Percentiles rank a stretch among this genome's conserved stretches.
phyloP scores from a whole-genome alignment of 2,888 invertebrate species.

The Podotricha telesiphe region DNA sequence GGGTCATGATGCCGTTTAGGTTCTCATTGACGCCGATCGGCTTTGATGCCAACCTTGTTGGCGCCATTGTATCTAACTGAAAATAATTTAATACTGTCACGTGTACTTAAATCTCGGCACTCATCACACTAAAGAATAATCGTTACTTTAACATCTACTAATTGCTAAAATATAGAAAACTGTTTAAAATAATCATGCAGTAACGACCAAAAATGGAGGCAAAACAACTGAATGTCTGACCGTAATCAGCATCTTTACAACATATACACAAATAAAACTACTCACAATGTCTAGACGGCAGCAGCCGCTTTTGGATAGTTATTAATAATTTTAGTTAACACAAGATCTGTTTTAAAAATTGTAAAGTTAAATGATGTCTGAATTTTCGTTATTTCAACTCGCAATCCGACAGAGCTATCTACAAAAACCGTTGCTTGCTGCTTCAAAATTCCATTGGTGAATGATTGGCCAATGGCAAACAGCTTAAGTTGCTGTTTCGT shows the following conservation, averaged over 20 bases:
- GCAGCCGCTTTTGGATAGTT: constrained; percentile 62
- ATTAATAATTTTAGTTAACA: constrained; percentile 56
- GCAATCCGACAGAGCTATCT: constrained; percentile 72
- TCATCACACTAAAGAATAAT: constrained; percentile 6
- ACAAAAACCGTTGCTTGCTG: constrained; percentile 75
- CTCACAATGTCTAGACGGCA: constrained; percentile 67
- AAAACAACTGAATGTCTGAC: constrained; percentile 77
- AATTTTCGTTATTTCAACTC: constrained; percentile 66
- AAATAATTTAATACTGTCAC: constrained; percentile 62
- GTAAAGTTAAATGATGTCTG: constrained; percentile 58
- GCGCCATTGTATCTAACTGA: constrained; percentile 83
- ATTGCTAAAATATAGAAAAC: constrained; percentile 53
- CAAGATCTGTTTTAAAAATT: constrained; percentile 54
- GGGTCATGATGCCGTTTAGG: constrained; percentile 72
- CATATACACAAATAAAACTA: constrained; percentile 55
- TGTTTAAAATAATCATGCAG: constrained; percentile 59
- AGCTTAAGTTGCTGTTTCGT: constrained; percentile 50
- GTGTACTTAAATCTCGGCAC: constrained; percentile 46
- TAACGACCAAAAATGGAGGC: constrained; percentile 80
- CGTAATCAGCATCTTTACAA: constrained; percentile 59
- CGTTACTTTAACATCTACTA: constrained; percentile 37
- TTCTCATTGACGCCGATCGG: constrained; percentile 77
- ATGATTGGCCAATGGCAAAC: constrained; percentile 57
- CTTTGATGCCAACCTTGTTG: constrained; percentile 83
- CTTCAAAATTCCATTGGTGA: constrained; percentile 68